phyloP scores from a whole-genome alignment of 2,888 invertebrate genomes.

The Pteria penguin region DNA sequence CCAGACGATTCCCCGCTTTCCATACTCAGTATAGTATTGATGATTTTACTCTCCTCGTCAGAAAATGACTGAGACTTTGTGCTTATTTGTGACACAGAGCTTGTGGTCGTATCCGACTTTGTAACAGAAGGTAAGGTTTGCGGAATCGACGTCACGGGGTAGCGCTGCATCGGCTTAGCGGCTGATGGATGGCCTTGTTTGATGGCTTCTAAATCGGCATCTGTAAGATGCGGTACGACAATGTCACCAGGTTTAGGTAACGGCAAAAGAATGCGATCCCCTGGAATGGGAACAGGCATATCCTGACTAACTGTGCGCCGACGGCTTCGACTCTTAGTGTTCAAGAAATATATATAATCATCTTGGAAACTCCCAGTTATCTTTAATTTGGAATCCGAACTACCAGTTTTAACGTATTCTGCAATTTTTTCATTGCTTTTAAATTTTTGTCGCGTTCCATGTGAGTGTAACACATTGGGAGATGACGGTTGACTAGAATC shows the following conservation, averaged over 20 bases:
- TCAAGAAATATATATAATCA: constrained; percentile 79
- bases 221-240: constrained; percentile 72
- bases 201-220: constrained; percentile 72
- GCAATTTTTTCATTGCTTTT: constrained; percentile 35
- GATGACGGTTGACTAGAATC: constrained; percentile 23
- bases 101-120: constrained; percentile 6
- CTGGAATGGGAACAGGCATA: constrained; percentile 43
- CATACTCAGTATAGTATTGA: constrained; percentile 73
- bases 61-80: constrained; percentile 38
- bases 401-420: constrained; percentile 39
- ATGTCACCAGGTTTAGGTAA: constrained; percentile 70
- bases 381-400: constrained; percentile 73
- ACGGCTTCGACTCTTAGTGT: constrained; percentile 73
- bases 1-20: constrained; percentile 59
- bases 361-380: constrained; percentile 79
- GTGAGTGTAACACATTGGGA: constrained; percentile 1
- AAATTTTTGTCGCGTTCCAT: constrained; percentile 7
- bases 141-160: not conserved
- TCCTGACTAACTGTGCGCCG: constrained; percentile 62
- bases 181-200: constrained; percentile 45
- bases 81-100: constrained; percentile 45
- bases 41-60: constrained; percentile 71
- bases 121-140: constrained; percentile 26
- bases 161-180: not conserved
- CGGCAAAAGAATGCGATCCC: constrained; percentile 65